phyloP scores from a whole-genome alignment of 2,888 invertebrate species.

The Amitus sp. region DNA sequence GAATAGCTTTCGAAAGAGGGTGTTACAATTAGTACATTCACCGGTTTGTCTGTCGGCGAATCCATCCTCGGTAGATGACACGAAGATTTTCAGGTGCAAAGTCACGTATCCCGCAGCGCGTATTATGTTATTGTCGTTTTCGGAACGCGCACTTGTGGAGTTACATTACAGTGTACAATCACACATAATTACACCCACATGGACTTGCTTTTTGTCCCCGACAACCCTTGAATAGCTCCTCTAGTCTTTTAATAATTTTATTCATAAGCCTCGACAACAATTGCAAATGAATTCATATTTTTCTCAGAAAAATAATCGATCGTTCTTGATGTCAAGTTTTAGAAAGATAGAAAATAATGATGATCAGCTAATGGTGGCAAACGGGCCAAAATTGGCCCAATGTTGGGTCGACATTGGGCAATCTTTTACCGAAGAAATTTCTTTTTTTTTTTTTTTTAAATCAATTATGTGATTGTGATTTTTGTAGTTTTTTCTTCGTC shows the following conservation, averaged over 20 bases:
- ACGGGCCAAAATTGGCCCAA: too few species aligned
- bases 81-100: constrained; percentile 48
- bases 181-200: constrained; percentile 39
- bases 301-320: too few species aligned
- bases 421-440: too few species aligned
- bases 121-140: constrained; percentile 60
- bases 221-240: constrained; percentile 46
- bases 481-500: too few species aligned
- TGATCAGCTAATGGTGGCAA: too few species aligned
- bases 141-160: constrained; percentile 50
- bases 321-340: too few species aligned
- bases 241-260: constrained; percentile 6
- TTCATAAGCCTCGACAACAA: too few species aligned
- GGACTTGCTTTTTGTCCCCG: constrained; percentile 25
- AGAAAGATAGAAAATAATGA: too few species aligned
- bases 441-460: too few species aligned
- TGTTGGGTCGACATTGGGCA: too few species aligned
- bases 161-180: constrained; percentile 49
- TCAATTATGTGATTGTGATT: too few species aligned
- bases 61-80: constrained; percentile 42
- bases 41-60: constrained; percentile 55
- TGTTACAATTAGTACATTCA: constrained; percentile 35
- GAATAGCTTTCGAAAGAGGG: constrained; percentile 42
- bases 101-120: constrained; percentile 62
- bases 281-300: too few species aligned